Base-by-base conservation (phyloP, 2,888 invertebrate species). In the Meandrusa payeni region DNA sequence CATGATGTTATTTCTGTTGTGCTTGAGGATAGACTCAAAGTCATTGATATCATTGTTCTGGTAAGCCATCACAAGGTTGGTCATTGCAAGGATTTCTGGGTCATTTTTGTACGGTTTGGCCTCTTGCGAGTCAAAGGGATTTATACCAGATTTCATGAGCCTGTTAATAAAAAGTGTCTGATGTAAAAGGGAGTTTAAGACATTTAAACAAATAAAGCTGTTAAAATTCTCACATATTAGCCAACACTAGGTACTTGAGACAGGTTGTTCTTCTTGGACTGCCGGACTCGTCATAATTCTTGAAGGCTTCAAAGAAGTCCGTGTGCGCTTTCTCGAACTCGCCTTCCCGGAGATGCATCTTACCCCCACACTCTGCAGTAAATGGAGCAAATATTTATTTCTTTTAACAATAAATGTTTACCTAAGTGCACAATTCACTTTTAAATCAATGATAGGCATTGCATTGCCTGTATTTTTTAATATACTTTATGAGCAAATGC, bases 81-180 rank as follows among this genome's bases (percentile, higher is more conserved):
- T 99, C 98, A 99, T 99, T 7, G 99, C 99, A 55, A 99, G 89
- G 61, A 99, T 99, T 86, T 99, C 99, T 0, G 98, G 97, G 87
- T 99, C 99, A 76, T 99, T 99, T 86, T 98, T 99, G 76, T 99
- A 99, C 0, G 99, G 99, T 73, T 99, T 99, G 0, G 99, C 99
- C 88, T 99, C 99, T 89, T 99, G 99, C 0, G 98, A 98, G 83
- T 99, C 99, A 78, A 99, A 99, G 0, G 99, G 99, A 87, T 99
- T 99, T 54, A 99, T 99, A 22, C 97, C 98, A 2, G 98, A 99
- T 76, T 99, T 98, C 98, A 99, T 99, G 53, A 99, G 89, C 96
- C 95, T 96, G 61, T 15, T 15, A 15, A 15, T 15, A 15, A 15
- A 15, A 15, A 3, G n/a, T n/a, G n/a, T n/a, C n/a, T n/a, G n/a